A percentile compares a stretch with the other conserved stretches of the same genome.
These are phyloP conservation scores for Ceraclea dissimilis DNA, from an alignment of 2,888 invertebrate species.

Conservation along the genomic window DNA sequence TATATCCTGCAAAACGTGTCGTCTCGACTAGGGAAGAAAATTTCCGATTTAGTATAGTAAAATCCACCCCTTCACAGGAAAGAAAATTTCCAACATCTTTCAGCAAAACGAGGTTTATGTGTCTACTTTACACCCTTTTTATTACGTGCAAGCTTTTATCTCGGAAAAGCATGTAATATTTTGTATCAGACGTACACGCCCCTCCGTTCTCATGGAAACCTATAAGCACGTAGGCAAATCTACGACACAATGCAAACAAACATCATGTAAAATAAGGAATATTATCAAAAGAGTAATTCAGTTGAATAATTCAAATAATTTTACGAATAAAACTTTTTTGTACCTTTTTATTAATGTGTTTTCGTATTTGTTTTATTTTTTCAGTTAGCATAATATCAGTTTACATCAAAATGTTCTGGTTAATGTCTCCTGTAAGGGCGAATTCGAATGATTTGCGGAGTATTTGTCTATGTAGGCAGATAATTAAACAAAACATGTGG, in stretches of 20 bases:
- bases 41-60: background rate
- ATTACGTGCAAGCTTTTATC: background rate
- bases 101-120: background rate
- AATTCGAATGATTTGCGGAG: too few relatives aligned
- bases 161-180: background rate
- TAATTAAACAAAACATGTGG: too few relatives aligned
- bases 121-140: background rate
- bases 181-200: background rate
- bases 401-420: too few relatives aligned
- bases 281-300: too few relatives aligned
- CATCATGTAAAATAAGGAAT: background rate
- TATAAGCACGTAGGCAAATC: background rate
- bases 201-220: constrained; percentile 1
- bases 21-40: too few relatives aligned
- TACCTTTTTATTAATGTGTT: too few relatives aligned
- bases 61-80: background rate
- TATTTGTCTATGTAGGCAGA: too few relatives aligned
- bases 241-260: background rate
- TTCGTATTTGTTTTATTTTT: too few relatives aligned
- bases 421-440: too few relatives aligned
- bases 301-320: too few relatives aligned
- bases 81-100: background rate
- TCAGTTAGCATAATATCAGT: too few relatives aligned
- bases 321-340: too few relatives aligned
- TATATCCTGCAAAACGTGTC: background rate